Base-by-base conservation (phyloP, 2,113 vertebrate genomes). In the Castor canadensis region DNA sequence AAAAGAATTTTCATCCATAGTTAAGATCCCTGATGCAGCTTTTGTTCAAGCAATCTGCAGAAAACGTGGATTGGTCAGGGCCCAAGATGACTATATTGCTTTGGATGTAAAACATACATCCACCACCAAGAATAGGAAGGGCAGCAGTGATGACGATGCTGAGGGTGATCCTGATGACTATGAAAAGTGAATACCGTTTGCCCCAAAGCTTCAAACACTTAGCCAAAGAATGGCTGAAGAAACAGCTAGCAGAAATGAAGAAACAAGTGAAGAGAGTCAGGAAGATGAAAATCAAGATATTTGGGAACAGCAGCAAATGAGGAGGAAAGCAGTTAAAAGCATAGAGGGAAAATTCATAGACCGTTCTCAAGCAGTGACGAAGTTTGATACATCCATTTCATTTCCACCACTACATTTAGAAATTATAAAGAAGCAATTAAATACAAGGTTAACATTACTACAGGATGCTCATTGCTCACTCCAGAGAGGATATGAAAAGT, bases 301-400 rank as follows among this genome's bases (percentile, higher is more conserved):
- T 69, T 99, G 99, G 99, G 99, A 99, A 97, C 98, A 99, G 67
- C 99, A 99, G 73, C 99, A 99, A 96, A 99, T 99, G 97, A 98
- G 95, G n/a, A n/a, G n/a, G 80, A 99, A 99, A 98, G 99, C 99
- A 24, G 93, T 99, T 83, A 99, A 98, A 98, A 97, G 98, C 81
- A 94, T 93, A 58, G 98, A 99, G 98, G 98, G 92, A 94, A n/a
- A 64, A 71, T 52, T 73, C 0, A 76, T 83, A 11, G 92, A 95
- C 81, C 79, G 92, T 64, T 91, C 81, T 47, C 95, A 52, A 16
- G 45, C 77, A 82, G 1, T 79, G 75, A 98, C 97, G 85, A 98
- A 97, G 91, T 97, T 98, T 94, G 98, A 98, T 96, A 96, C 98
- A 69, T 99, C 99, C 62, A 96, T 98, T 97, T 98, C 98, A 54